phyloP scores from a whole-genome alignment of 2,888 invertebrate species.

The Melanophora roralis region DNA sequence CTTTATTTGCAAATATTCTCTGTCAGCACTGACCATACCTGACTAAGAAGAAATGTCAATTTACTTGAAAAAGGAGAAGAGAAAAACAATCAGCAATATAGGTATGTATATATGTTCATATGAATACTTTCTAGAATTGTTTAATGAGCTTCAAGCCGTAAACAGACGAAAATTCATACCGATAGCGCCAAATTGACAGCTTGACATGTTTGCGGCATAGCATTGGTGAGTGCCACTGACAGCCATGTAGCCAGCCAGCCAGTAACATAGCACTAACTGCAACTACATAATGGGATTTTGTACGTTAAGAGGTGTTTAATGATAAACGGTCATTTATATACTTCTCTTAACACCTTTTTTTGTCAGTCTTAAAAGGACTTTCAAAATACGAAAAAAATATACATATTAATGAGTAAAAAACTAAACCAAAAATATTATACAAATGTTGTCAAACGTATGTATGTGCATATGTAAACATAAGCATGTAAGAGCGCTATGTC shows the following conservation, averaged over 20 bases:
- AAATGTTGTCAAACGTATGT: too few relatives aligned
- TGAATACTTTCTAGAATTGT: not conserved
- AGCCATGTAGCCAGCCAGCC: constrained; percentile 16
- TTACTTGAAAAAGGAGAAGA: too few relatives aligned
- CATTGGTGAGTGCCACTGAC: constrained; percentile 43
- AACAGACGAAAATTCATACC: constrained; percentile 21
- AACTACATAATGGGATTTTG: not conserved
- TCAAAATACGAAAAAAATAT: too few relatives aligned
- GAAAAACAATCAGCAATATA: not conserved
- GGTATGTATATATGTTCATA: not conserved
- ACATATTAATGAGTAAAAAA: too few relatives aligned
- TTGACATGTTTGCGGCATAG: constrained; percentile 45
- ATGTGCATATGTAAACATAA: too few relatives aligned
- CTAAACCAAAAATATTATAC: too few relatives aligned
- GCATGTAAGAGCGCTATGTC: too few relatives aligned
- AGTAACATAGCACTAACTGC: not conserved
- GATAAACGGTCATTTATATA: not conserved
- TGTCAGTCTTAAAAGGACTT: too few relatives aligned
- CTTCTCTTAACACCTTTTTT: too few relatives aligned
- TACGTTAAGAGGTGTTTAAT: not conserved
- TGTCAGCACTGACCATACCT: too few relatives aligned
- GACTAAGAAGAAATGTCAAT: too few relatives aligned
- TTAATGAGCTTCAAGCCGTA: constrained; percentile 46
- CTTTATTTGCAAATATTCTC: too few relatives aligned
- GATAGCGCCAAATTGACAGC: constrained; percentile 55